A percentile compares a stretch with the other conserved stretches of the same genome.
Evolutionary conservation across 37 sponge, comb jelly and placozoan species (phyloP).

Genomic region (Spongilla lacustris): DNA sequence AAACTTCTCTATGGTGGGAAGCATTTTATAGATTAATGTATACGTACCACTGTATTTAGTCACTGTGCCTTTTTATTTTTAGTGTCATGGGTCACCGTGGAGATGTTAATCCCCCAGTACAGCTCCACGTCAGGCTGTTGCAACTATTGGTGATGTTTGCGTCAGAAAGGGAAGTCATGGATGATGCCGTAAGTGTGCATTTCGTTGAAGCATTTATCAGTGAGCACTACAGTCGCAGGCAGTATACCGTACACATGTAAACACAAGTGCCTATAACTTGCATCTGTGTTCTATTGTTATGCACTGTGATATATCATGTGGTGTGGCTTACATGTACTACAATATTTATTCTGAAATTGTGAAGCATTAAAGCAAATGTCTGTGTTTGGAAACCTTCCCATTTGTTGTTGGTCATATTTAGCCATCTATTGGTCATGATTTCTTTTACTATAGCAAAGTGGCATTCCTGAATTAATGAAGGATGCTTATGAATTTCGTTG

Average conservation of each 20-base stretch:
- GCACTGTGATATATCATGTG: too few species aligned
- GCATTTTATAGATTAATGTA: neutral
- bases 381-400: too few species aligned
- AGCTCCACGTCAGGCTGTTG: constrained; percentile 60
- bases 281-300: too few species aligned
- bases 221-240: neutral
- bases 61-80: neutral
- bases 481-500: constrained; percentile 46
- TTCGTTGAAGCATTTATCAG: neutral
- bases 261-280: too few species aligned
- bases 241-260: too few species aligned
- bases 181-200: neutral
- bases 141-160: constrained; percentile 75
- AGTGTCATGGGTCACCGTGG: constrained; percentile 14
- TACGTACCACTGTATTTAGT: too few species aligned
- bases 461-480: constrained; percentile 35
- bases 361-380: too few species aligned
- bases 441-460: constrained; percentile 31
- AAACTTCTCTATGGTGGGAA: too few species aligned
- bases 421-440: too few species aligned
- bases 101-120: neutral
- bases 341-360: neutral
- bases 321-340: neutral
- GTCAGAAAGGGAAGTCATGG: constrained; percentile 57
- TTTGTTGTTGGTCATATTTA: too few species aligned